These are phyloP conservation scores for Meriones psammophilus DNA, from an alignment of 2,797 vertebrate species.

Conservation along the genomic window DNA sequence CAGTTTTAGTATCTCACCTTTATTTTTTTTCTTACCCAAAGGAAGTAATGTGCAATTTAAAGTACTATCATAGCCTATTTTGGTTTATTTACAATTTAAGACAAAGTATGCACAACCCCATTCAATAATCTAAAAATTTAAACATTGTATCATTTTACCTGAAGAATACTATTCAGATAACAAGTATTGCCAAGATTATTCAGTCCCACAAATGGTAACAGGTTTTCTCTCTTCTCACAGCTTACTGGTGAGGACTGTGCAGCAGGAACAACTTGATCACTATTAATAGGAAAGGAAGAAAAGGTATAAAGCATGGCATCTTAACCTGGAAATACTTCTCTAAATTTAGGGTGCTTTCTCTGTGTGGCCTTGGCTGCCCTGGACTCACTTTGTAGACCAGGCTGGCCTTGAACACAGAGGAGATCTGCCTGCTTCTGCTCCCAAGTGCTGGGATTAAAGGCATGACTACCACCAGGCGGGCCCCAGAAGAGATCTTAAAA, in stretches of 20 bases:
- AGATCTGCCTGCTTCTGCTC: too few species aligned
- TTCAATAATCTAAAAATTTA: conserved; percentile 53
- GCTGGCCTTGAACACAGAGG: too few species aligned
- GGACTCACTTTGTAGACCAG: too few species aligned
- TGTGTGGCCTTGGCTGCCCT: too few species aligned
- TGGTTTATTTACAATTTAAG: conserved; percentile 59
- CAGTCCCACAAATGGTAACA: conserved; percentile 96
- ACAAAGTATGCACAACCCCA: conserved; percentile 6
- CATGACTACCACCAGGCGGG: too few species aligned
- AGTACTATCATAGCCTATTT: conserved; percentile 38
- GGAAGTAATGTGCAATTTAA: conserved; percentile 12
- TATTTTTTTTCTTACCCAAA: conserved; percentile 36
- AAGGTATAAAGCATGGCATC: not conserved
- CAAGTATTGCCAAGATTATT: conserved; percentile 99
- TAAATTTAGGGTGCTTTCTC: not conserved
- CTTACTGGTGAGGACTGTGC: conserved; percentile 89
- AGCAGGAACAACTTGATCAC: conserved; percentile 94
- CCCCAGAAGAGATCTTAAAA: conserved; percentile 42
- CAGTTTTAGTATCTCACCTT: conserved; percentile 10
- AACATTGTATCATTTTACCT: conserved; percentile 89
- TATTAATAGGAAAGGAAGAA: conserved; percentile 71
- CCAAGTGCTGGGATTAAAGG: too few species aligned
- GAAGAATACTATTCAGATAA: conserved; percentile 98
- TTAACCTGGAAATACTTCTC: conserved; percentile 34
- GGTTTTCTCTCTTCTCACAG: conserved; percentile 92